These are phyloP conservation scores for Drosophila funebris DNA, from an alignment of 1,140 invertebrate genomes.

Conservation along the genomic window DNA sequence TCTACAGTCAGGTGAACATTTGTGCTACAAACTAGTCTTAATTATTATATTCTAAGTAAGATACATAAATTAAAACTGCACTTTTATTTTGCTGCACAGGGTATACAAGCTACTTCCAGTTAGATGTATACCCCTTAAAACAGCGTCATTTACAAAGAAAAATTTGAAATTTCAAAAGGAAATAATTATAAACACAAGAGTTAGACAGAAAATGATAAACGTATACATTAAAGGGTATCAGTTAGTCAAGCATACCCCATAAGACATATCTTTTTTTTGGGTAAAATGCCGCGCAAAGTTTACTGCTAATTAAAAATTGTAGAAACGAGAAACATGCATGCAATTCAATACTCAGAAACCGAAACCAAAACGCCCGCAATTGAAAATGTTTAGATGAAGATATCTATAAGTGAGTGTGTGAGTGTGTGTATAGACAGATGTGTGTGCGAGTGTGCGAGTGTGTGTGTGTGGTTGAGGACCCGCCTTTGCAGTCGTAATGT, in stretches of 20 bases:
- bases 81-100: too few species aligned
- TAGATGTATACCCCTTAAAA: too few species aligned
- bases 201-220: too few species aligned
- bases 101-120: too few species aligned
- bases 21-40: too few species aligned
- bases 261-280: slow-evolving; percentile 31
- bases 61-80: too few species aligned
- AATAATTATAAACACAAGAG: too few species aligned
- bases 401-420: slow-evolving; percentile 18
- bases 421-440: background rate
- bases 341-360: slow-evolving; percentile 60
- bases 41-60: too few species aligned
- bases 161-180: background rate
- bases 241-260: background rate
- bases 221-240: background rate
- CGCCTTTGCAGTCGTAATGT: slow-evolving; percentile 43
- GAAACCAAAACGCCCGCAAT: slow-evolving; percentile 36
- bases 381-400: slow-evolving; percentile 50
- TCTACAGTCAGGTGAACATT: too few species aligned
- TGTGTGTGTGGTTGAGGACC: slow-evolving; percentile 3
- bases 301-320: slow-evolving; percentile 82
- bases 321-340: slow-evolving; percentile 78
- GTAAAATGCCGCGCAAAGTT: slow-evolving; percentile 67
- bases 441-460: background rate
- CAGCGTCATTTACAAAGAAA: too few species aligned